Evolutionary conservation across 2,888 invertebrate species (phyloP).

Genomic region (Sericinus montela): DNA sequence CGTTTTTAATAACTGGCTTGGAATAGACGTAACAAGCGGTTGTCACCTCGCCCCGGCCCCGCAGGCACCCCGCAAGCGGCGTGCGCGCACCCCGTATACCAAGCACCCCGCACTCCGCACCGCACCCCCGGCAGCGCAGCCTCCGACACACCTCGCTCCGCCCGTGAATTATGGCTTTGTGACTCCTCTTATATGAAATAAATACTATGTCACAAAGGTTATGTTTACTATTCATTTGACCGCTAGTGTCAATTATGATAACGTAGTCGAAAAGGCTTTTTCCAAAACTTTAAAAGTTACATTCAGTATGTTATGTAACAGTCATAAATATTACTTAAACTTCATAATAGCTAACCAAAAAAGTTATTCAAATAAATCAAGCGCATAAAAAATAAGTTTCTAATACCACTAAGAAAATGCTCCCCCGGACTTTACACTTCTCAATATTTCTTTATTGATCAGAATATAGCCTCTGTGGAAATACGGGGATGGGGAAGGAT

Average conservation of each 20-base stretch:
- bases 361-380: no score
- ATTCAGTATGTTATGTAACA: no score
- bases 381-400: no score
- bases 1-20: slow-evolving; percentile 81
- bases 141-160: slow-evolving; percentile 61
- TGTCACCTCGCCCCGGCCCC: slow-evolving; percentile 72
- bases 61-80: slow-evolving; percentile 51
- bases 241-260: slow-evolving; percentile 17
- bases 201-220: slow-evolving; percentile 48
- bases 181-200: slow-evolving; percentile 42
- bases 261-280: background rate
- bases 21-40: slow-evolving; percentile 78
- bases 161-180: slow-evolving; percentile 70
- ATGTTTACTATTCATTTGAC: slow-evolving; percentile 40
- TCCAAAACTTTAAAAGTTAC: no score
- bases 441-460: no score
- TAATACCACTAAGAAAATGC: no score
- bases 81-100: slow-evolving; percentile 40
- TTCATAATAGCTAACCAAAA: no score
- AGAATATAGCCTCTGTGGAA: no score
- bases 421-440: no score
- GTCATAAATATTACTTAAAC: no score
- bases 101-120: slow-evolving; percentile 29
- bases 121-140: slow-evolving; percentile 44
- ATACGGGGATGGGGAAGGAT: no score